Base-by-base conservation (phyloP, 1,140 invertebrate genomes). In the Spodoptera frugiperda region DNA sequence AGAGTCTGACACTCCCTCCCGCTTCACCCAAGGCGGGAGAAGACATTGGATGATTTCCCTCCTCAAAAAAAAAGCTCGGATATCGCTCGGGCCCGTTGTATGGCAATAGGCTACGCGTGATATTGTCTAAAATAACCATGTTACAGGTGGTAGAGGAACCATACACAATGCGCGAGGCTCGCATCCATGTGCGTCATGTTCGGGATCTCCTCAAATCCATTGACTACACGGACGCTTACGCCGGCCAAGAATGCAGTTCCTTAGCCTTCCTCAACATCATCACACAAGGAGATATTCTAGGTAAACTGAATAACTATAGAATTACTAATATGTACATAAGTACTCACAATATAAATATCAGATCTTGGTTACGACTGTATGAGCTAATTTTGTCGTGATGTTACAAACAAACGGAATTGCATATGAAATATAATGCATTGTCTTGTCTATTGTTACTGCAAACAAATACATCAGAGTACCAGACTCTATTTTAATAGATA, bases 121-220 rank as follows among this genome's bases (percentile, higher is more conserved):
- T 11, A 46, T 9, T n/a, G 6, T 30, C 10, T 39, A 44, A 17
- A 11, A 2, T 44, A 33, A 46, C 59, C 46, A 2, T 14, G 14
- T 73, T 68, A 78, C 76, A 96, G 95, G 97, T 98, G 5, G 97
- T 98, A 3, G 97, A 98, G 95, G 99, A 99, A 86, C 98, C 98
- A 0, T 99, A 99, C 88, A 99, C 99, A 33, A 98, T 99, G 95
- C 96, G 99, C 6, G 99, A 99, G 93, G 99, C 99, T 1, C 95
- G 99, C 55, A 99, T 99, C 88, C 99, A 99, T 92, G 97, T 99
- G 0, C 97, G 99, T 85, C 99, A 99, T 91, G 97, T 99, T 1
- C 95, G 99, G 17, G 99, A 99, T 95, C 95, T 99, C 10, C 95
- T 99, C 3, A 99, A 99, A 86, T 98, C 98, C 39, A 95, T 98